These are phyloP conservation scores for Cyanoderma ruficeps DNA, from an alignment of 2,113 vertebrate genomes.

Conservation along the genomic window DNA sequence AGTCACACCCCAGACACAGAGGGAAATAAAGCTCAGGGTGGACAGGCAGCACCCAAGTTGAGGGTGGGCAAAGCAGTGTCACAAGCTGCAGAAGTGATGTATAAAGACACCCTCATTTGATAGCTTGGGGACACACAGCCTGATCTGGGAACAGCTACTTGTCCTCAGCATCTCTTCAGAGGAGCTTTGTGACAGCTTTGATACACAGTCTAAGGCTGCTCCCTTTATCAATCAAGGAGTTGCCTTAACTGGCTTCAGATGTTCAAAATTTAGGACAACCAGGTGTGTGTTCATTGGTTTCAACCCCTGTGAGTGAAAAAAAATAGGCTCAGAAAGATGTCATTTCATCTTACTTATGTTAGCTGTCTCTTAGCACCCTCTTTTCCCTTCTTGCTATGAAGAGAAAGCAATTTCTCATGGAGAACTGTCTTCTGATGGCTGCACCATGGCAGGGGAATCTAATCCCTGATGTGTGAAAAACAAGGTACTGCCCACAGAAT, in stretches of 20 bases:
- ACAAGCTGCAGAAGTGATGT: background rate
- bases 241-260: background rate
- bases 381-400: background rate
- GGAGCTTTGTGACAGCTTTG: background rate
- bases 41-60: rapidly evolving
- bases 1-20: background rate
- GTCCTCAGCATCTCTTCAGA: background rate
- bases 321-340: background rate
- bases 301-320: rapidly evolving
- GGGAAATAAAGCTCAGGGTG: background rate
- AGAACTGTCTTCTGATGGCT: background rate
- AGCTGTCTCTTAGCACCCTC: background rate
- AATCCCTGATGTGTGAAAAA: background rate
- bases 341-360: background rate
- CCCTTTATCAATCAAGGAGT: background rate
- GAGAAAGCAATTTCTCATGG: background rate
- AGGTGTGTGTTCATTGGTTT: background rate
- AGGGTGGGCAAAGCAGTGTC: background rate
- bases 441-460: background rate
- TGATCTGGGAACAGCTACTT: background rate
- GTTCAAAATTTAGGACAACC: background rate
- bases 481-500: background rate
- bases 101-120: background rate
- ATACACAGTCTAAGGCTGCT: background rate
- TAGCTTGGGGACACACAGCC: background rate